These are phyloP conservation scores for Lerista edwardsae DNA, from an alignment of 2,797 vertebrate genomes.

Conservation along the genomic window DNA sequence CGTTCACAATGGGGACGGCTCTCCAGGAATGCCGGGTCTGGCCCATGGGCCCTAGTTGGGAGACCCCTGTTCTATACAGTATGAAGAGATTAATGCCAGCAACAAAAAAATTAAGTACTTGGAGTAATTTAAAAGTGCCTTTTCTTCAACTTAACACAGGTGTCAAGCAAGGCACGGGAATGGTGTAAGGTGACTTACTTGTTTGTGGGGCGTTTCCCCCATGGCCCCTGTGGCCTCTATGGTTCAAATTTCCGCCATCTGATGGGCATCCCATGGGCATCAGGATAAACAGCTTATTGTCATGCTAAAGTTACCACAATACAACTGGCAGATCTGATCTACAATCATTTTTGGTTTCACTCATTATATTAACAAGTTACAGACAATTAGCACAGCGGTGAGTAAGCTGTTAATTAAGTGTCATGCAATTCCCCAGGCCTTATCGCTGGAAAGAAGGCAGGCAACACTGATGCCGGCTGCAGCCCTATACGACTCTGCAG, in stretches of 20 bases:
- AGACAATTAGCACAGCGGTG: conserved; percentile 45
- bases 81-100: too few relatives aligned
- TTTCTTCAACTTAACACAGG: too few relatives aligned
- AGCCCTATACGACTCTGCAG: conserved; percentile 43
- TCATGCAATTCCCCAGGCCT: conserved; percentile 43
- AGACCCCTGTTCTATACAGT: too few relatives aligned
- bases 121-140: too few relatives aligned
- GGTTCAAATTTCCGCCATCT: not conserved
- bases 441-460: conserved; percentile 24
- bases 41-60: too few relatives aligned
- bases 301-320: not conserved
- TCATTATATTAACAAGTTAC: conserved; percentile 61
- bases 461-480: conserved; percentile 17
- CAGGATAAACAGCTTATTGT: not conserved
- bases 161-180: not conserved
- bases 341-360: conserved; percentile 34
- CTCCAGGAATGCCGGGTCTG: too few relatives aligned
- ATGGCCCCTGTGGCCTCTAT: not conserved
- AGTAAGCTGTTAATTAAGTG: conserved; percentile 31
- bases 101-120: too few relatives aligned
- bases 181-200: too few relatives aligned
- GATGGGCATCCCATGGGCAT: not conserved
- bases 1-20: too few relatives aligned
- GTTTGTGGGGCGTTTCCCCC: too few relatives aligned
- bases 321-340: not conserved